These are phyloP conservation scores for Gymnothorax javanicus DNA, from an alignment of 2,797 vertebrate species.

Conservation along the genomic window DNA sequence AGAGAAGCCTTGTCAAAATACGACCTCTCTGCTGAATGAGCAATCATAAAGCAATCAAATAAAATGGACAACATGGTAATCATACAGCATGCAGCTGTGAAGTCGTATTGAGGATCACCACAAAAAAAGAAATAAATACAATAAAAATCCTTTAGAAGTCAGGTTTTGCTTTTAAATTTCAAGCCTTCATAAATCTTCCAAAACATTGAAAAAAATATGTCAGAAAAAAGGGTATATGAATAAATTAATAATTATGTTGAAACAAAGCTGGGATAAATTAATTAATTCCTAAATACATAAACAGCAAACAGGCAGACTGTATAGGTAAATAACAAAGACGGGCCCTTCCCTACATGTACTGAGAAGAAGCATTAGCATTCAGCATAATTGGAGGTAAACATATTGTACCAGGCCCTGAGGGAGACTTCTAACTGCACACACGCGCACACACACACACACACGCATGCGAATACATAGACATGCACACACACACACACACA, in stretches of 20 bases:
- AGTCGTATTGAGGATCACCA: conserved; percentile 55
- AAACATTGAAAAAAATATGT: conserved; percentile 41
- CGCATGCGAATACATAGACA: neutral
- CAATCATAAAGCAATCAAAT: conserved; percentile 82
- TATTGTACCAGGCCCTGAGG: conserved; percentile 84
- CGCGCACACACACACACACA: neutral
- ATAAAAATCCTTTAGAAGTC: too few species aligned
- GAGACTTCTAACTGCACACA: conserved; percentile 83
- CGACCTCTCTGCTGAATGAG: conserved; percentile 69
- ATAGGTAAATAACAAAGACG: conserved; percentile 58
- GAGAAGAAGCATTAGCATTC: conserved; percentile 82
- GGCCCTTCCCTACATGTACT: conserved; percentile 48
- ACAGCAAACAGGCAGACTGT: neutral
- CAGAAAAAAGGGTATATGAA: conserved; percentile 58
- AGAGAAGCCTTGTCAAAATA: neutral
- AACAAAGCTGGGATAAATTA: conserved; percentile 38
- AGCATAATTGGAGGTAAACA: conserved; percentile 91
- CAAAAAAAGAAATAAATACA: conserved; percentile 3
- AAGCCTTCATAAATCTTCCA: neutral
- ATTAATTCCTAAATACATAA: neutral
- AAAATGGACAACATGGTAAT: conserved; percentile 56
- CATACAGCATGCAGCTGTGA: neutral
- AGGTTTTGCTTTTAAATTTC: too few species aligned
- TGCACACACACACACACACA: neutral
- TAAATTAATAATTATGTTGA: neutral